Evolutionary conservation across 2,888 invertebrate genomes (phyloP), one percentile per base, ranked within the genome.

Genomic region (Cyclophora punctaria): DNA sequence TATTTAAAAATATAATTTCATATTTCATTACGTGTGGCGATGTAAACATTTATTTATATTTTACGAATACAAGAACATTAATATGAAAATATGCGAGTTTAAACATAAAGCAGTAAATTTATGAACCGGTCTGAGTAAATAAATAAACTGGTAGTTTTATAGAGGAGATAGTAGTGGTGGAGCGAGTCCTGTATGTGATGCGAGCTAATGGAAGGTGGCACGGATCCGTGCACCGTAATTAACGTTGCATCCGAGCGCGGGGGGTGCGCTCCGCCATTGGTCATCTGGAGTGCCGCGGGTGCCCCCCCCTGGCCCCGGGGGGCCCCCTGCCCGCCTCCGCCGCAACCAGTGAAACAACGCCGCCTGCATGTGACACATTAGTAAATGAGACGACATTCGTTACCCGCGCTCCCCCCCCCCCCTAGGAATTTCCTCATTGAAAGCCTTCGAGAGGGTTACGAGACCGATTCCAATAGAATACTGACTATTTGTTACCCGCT

Each of bases 321-420:
- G 37, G 37, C 5, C 37, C 5, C 37, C 37, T 5, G 1, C 37
- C 37, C 2, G 4, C 37, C 37, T 37, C 45, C 53, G 44, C 49
- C 61, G 61, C 59, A 61, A 64, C 63, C 62, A 55, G 74, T 75
- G 83, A 84, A 87, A 86, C 85, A 86, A 84, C 86, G 75, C 80
- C 83, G 87, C 80, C 82, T 89, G 89, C 83, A 81, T 88, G 86
- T 87, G 89, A 89, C 89, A 89, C 87, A 89, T 89, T 89, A 89
- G 89, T 89, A 89, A 86, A 89, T 89, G 89, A 89, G 88, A 81
- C 80, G 73, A 83, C 88, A 89, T 89, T 88, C 86, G 86, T 89
- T 88, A 89, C 80, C 73, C 82, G 82, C 81, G 78, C 60, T 63
- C 61, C 37, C 49, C 53, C 56, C 56, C 79, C 80, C 81, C 79